phyloP scores from a whole-genome alignment of 2,113 vertebrate genomes.

The Lagopus muta region DNA sequence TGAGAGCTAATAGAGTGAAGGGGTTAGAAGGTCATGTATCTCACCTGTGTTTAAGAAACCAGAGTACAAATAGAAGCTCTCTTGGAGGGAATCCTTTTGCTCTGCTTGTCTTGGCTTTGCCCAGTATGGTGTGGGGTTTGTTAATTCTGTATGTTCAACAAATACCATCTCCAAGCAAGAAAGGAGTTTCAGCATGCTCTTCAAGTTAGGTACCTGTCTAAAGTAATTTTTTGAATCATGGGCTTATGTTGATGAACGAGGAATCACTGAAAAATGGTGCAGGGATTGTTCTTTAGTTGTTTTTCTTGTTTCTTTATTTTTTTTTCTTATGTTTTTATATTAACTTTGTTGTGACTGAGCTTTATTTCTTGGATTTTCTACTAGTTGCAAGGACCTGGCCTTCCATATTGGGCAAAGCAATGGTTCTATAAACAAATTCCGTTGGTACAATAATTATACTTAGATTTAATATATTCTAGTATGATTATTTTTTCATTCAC shows the following conservation, averaged over 20 bases:
- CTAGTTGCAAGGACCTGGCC: not conserved
- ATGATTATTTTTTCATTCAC: constrained; percentile 62
- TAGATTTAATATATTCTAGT: constrained; percentile 28
- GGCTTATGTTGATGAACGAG: not conserved
- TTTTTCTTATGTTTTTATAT: not conserved
- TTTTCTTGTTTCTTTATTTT: not conserved
- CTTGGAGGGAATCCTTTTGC: too few relatives aligned
- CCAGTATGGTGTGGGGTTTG: fast-evolving
- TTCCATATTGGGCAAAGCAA: constrained; percentile 14
- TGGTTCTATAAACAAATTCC: constrained; percentile 33
- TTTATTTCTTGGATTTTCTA: not conserved
- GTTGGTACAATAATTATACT: not conserved
- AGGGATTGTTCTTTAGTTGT: not conserved
- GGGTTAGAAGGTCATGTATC: not conserved
- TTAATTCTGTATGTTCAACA: not conserved
- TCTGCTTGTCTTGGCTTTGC: not conserved
- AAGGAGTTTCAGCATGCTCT: not conserved
- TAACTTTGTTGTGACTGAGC: not conserved
- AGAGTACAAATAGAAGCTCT: not conserved
- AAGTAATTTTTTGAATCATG: not conserved
- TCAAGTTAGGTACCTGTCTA: not conserved
- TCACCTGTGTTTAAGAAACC: not conserved
- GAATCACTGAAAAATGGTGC: not conserved
- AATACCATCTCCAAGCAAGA: not conserved
- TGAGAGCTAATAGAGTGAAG: not conserved